Conservation (phyloP, 1,140 invertebrate genomes). For the Lethocerus indicus region DNA sequence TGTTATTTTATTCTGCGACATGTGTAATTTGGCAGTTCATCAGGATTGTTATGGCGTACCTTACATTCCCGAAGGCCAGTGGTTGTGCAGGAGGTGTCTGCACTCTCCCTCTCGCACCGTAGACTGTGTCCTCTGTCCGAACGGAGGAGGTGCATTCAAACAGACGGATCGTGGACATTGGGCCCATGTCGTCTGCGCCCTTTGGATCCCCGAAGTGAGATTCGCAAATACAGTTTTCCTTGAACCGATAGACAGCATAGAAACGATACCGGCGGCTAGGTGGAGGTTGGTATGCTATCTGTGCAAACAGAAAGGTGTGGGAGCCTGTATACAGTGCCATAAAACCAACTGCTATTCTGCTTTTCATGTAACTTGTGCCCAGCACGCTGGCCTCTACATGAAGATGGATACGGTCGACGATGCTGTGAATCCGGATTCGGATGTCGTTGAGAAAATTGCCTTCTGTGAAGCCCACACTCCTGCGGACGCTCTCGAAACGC, state of each 20-base stretch:
- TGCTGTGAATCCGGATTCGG: conserved; percentile 12
- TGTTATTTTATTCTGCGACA: conserved; percentile 94
- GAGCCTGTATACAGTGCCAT: conserved; percentile 97
- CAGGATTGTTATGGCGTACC: conserved; percentile 99
- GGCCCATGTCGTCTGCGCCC: conserved; percentile 96
- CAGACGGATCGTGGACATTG: conserved; percentile 91
- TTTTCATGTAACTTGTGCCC: conserved; percentile 97
- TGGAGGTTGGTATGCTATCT: conserved; percentile 93
- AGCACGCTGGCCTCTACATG: conserved; percentile 88
- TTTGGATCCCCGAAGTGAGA: conserved; percentile 97
- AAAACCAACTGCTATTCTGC: conserved; percentile 90
- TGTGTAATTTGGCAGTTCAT: conserved; percentile 99
- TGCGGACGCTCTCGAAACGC: conserved; percentile 38
- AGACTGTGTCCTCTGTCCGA: conserved; percentile 93
- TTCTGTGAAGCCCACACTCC: conserved; percentile 92
- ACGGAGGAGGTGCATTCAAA: conserved; percentile 96
- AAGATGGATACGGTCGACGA: conserved; percentile 83
- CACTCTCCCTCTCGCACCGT: conserved; percentile 91
- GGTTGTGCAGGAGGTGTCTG: conserved; percentile 83
- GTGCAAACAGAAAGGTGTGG: conserved; percentile 82
- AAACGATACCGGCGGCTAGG: conserved; percentile 86
- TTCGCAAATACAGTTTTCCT: conserved; percentile 96
- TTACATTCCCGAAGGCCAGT: conserved; percentile 98
- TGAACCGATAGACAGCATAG: conserved; percentile 92
- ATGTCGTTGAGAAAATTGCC: conserved; percentile 66